Evolutionary conservation across 2,113 vertebrate genomes (phyloP).

Genomic region (Pituophis catenifer): DNA sequence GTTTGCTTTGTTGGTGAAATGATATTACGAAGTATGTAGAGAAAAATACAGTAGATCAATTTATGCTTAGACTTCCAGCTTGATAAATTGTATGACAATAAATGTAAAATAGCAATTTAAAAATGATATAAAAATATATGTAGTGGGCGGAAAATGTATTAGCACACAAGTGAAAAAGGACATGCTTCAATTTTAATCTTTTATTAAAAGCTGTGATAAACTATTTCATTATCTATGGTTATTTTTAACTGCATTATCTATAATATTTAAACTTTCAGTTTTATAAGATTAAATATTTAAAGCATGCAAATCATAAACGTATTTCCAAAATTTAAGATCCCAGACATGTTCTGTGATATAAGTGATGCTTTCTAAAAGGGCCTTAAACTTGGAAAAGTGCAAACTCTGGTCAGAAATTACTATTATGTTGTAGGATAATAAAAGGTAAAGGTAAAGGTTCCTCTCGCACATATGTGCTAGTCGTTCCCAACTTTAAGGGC

Average conservation of each 20-base stretch:
- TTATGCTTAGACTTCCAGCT: neutral
- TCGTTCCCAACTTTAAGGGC: no score
- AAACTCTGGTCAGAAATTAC: neutral
- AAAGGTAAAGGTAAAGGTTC: neutral
- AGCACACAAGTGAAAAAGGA: neutral
- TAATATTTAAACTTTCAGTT: neutral
- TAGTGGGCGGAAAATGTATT: neutral
- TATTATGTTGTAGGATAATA: neutral
- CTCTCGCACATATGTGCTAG: no score
- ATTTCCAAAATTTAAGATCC: neutral
- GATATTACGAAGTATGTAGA: neutral
- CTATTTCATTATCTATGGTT: neutral
- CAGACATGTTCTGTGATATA: neutral
- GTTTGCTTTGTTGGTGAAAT: neutral
- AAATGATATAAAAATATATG: neutral
- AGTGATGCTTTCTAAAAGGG: slow-evolving; percentile 2
- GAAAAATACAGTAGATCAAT: neutral
- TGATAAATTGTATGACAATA: neutral
- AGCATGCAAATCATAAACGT: neutral
- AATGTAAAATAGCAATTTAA: neutral
- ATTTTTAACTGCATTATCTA: neutral
- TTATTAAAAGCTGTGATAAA: neutral
- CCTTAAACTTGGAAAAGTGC: neutral
- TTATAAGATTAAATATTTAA: neutral
- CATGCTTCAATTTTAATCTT: neutral